Percentiles rank a stretch among this genome's conserved stretches.
Evolutionary conservation across 2,797 vertebrate species (phyloP).

Genomic region (Mormyrops boulengeri): DNA sequence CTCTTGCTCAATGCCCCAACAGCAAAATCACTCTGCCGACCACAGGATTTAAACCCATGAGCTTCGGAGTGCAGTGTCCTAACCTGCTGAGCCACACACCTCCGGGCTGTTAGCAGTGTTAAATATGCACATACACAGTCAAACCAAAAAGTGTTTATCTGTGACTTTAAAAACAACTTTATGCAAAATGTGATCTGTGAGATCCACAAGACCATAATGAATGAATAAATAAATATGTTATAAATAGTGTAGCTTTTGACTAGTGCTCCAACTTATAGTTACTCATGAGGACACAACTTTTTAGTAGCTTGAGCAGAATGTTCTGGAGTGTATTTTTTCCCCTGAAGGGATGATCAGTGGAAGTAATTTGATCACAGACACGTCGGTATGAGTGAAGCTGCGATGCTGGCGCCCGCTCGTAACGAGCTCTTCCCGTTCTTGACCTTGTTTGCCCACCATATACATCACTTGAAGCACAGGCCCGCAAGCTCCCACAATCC

Average conservation of each 20-base stretch:
- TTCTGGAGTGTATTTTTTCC: neutral
- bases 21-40: neutral
- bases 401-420: neutral
- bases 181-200: neutral
- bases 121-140: neutral
- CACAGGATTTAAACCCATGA: neutral
- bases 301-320: neutral
- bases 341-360: neutral
- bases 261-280: neutral
- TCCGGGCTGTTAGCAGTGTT: neutral
- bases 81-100: neutral
- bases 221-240: conserved; percentile 41
- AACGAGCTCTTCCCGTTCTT: neutral
- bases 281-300: neutral
- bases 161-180: neutral
- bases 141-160: neutral
- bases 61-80: neutral
- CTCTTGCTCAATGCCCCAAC: neutral
- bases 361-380: conserved; percentile 1
- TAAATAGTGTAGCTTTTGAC: neutral
- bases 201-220: conserved; percentile 39
- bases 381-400: neutral
- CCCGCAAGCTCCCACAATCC: conserved; percentile 13
- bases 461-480: neutral
- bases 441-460: conserved; percentile 14